Conservation (phyloP, 1,140 invertebrate genomes). For the Heterodera carotae region DNA sequence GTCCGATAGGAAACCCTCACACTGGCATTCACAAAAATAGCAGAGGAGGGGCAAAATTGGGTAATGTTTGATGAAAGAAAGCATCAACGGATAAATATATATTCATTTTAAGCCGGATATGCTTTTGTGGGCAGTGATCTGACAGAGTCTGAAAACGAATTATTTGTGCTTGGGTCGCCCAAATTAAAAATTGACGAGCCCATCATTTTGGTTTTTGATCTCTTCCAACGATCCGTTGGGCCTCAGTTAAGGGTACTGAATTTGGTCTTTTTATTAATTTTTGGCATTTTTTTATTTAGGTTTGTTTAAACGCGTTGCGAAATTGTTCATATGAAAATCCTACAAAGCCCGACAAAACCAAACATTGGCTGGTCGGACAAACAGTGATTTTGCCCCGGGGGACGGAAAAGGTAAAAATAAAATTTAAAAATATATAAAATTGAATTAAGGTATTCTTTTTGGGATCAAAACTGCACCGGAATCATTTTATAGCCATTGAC, state of each 20-base stretch:
- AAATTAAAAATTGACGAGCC: constrained; percentile 31
- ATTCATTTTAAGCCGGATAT: constrained; percentile 43
- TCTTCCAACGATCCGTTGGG: constrained; percentile 54
- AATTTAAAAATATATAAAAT: background rate
- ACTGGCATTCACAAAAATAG: constrained; percentile 47
- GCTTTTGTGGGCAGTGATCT: constrained; percentile 51
- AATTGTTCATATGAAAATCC: constrained; percentile 54
- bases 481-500: constrained; percentile 52
- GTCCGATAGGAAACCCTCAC: constrained; percentile 46
- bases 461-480: constrained; percentile 44
- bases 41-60: constrained; percentile 43
- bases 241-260: constrained; percentile 47
- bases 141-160: constrained; percentile 42
- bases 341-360: constrained; percentile 25
- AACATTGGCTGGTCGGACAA: constrained; percentile 51
- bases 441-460: constrained; percentile 50
- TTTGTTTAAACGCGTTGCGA: constrained; percentile 52
- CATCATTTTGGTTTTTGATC: constrained; percentile 45
- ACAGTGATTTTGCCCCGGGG: constrained; percentile 34
- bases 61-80: constrained; percentile 37
- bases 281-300: constrained; percentile 17
- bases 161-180: constrained; percentile 54
- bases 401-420: constrained; percentile 40
- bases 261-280: background rate
- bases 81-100: background rate